phyloP scores from a whole-genome alignment of 2,797 vertebrate species.

The Thunnus albacares region DNA sequence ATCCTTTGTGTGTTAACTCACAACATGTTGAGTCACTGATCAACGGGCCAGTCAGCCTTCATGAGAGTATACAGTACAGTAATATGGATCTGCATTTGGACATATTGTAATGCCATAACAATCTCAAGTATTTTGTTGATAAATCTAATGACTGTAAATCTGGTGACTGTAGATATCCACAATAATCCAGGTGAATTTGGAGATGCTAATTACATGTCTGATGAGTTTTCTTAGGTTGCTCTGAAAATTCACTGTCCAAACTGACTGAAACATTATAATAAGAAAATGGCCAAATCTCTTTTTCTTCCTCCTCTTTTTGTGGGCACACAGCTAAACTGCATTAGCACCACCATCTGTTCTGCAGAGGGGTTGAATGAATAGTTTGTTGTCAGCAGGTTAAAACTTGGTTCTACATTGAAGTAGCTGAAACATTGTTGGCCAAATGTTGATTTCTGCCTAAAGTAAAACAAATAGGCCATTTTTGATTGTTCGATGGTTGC shows the following conservation, averaged over 20 bases:
- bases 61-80: no score
- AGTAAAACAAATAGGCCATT: no score
- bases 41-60: no score
- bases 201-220: background rate
- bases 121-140: no score
- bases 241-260: background rate
- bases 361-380: background rate
- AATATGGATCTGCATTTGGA: no score
- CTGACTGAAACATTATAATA: background rate
- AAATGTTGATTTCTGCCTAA: background rate
- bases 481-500: no score
- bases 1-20: no score
- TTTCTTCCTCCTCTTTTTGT: background rate
- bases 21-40: no score
- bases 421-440: background rate
- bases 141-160: no score
- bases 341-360: constrained; percentile 5
- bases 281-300: background rate
- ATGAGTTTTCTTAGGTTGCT: background rate
- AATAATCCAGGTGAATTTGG: background rate
- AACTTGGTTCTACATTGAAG: background rate
- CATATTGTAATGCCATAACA: no score
- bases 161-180: no score
- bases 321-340: background rate
- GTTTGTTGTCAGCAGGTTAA: background rate